phyloP scores from a whole-genome alignment of 2,888 invertebrate species.

The Meghimatium bilineatum region DNA sequence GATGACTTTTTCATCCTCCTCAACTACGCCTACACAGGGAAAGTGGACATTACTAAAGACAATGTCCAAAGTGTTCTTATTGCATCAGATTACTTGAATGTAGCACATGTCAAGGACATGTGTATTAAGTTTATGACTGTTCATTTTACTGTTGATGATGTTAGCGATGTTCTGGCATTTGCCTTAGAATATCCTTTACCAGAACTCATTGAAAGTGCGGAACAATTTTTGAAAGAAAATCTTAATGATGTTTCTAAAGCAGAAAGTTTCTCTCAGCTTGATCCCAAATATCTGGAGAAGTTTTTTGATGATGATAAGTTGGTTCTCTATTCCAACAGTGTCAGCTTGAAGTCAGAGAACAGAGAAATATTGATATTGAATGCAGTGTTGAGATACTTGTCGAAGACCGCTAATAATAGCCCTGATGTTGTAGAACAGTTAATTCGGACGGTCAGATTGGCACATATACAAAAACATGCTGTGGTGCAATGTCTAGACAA shows the following conservation, averaged over 20 bases:
- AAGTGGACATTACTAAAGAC: conserved; percentile 29
- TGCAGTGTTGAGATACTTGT: conserved; percentile 35
- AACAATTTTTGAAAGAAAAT: conserved; percentile 9
- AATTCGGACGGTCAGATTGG: conserved; percentile 24
- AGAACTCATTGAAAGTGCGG: not conserved
- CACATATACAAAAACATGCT: not conserved
- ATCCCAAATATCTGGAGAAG: conserved; percentile 13
- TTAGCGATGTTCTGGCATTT: conserved; percentile 34
- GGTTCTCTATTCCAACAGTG: not conserved
- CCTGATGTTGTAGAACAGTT: not conserved
- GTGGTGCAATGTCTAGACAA: conserved; percentile 1
- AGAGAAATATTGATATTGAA: conserved; percentile 31
- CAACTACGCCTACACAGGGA: conserved; percentile 40
- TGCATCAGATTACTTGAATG: conserved; percentile 34
- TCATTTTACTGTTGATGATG: conserved; percentile 22
- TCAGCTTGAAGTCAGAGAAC: not conserved
- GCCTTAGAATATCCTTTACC: not conserved
- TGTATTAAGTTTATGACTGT: conserved; percentile 37
- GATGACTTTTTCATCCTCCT: conserved; percentile 26
- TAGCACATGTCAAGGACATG: conserved; percentile 19
- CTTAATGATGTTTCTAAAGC: conserved; percentile 16
- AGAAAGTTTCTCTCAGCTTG: not conserved
- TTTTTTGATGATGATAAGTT: conserved; percentile 31
- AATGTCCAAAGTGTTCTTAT: conserved; percentile 40
- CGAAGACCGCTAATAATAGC: not conserved